Evolutionary conservation across 2,888 invertebrate species (phyloP), one percentile per base, ranked within the genome.

Genomic region (Podotricha telesiphe): DNA sequence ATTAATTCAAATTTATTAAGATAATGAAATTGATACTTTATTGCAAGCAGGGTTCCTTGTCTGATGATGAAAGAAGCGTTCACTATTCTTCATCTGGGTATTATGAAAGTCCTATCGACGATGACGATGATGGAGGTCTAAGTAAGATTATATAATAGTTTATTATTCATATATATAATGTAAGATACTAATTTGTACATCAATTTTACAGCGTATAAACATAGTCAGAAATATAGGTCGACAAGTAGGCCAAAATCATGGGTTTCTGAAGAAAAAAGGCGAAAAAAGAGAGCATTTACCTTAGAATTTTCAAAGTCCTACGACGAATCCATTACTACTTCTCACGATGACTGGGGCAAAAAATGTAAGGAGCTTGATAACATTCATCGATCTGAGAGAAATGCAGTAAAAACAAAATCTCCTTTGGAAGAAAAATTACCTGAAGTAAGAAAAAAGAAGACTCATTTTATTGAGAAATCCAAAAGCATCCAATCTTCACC

Each of bases 61-160:
- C 95, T 8, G 95, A 96, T 78, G 95, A 95, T 78, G 95, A 96
- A 82, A 90, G 95, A 81, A 95, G 95, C 86, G 95, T 93, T 73
- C 95, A 95, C 73, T 96, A 96, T 84, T 96, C 96, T 42, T 96
- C 96, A 6, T 95, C 96, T 3, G 96, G 96, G 0, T 96, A 96
- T 84, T 96, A 96, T 81, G 96, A 96, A 84, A 96, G 96, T 82
- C 95, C 96, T 15, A 94, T 94, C 51, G 96, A 96, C 71, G 96
- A 96, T 78, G 94, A 94, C 76, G 95, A 94, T 77, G 88, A 91
- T 76, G 93, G 91, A 71, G 93, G 93, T 63, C 86, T 93, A 83
- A 93, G 93, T 92, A 88, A 80, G 86, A 71, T 70, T 64, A 40
- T 42, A 48, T 28, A 37, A 74, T 64, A 53, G 34, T 58, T 42